phyloP scores from a whole-genome alignment of 2,113 vertebrate genomes.

The Siniperca knerii region DNA sequence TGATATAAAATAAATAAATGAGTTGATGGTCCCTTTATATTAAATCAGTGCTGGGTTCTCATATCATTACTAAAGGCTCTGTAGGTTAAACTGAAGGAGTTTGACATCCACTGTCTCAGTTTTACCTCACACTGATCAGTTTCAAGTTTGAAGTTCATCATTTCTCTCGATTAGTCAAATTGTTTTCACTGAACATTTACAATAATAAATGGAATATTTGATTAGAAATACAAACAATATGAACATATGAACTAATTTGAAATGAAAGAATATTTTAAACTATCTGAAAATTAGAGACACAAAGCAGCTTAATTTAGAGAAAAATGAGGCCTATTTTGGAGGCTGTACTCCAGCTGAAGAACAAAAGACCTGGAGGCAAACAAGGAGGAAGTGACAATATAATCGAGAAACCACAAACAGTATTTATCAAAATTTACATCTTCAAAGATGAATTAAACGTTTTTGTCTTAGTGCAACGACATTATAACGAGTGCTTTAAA shows the following conservation, averaged over 20 bases:
- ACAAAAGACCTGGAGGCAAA: conserved; percentile 12
- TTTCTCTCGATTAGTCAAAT: not conserved
- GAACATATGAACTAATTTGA: not conserved
- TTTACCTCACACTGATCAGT: not conserved
- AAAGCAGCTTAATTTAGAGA: not conserved
- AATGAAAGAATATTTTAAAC: not conserved
- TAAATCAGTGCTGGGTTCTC: conserved; percentile 1
- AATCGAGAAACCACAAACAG: not conserved
- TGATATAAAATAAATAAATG: not conserved
- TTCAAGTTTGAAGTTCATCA: not conserved
- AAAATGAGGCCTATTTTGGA: not conserved
- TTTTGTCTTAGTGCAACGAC: not conserved
- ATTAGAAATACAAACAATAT: not conserved
- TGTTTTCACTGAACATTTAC: not conserved
- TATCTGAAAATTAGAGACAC: not conserved
- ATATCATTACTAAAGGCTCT: not conserved
- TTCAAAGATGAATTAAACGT: not conserved
- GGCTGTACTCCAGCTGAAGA: not conserved
- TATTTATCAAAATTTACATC: not conserved
- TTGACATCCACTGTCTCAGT: not conserved
- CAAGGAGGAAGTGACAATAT: not conserved
- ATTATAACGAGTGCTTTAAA: not conserved
- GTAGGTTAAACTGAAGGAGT: not conserved
- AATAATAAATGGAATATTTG: not conserved
- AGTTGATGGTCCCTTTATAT: not conserved